phyloP scores from a whole-genome alignment of 2,113 vertebrate genomes.

The Synchiropus splendidus region DNA sequence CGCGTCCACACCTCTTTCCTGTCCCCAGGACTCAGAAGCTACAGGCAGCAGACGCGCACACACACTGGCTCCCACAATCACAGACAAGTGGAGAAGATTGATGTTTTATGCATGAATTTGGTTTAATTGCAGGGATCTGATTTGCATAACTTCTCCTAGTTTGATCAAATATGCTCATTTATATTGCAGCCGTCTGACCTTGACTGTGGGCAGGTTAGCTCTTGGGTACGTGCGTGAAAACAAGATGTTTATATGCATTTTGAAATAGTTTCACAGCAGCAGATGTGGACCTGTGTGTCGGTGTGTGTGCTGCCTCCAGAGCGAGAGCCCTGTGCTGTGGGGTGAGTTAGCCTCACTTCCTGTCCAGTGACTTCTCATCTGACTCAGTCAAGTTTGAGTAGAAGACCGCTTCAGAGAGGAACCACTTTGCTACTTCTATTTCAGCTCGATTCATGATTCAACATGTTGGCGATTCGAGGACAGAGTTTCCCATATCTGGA shows the following conservation, averaged over 20 bases:
- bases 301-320: slow-evolving; percentile 7
- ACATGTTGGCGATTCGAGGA: no score
- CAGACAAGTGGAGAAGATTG: slow-evolving; percentile 20
- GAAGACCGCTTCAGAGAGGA: no score
- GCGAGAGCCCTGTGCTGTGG: no score
- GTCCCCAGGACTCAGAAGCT: no score
- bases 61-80: neutral
- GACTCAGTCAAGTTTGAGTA: no score
- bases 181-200: slow-evolving; percentile 43
- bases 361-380: no score
- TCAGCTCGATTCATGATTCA: no score
- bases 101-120: slow-evolving; percentile 60
- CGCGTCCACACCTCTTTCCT: no score
- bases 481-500: no score
- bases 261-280: no score
- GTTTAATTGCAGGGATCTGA: slow-evolving; percentile 48
- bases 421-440: no score
- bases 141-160: slow-evolving; percentile 55
- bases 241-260: slow-evolving; percentile 1
- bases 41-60: slow-evolving; percentile 18
- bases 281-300: neutral
- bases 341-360: no score
- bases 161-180: slow-evolving; percentile 53
- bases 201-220: slow-evolving; percentile 38
- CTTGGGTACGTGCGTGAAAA: slow-evolving; percentile 4